Evolutionary conservation across 2,113 vertebrate species (phyloP), one percentile per base, ranked within the genome.

Genomic region (Chlorodrepanis virens): DNA sequence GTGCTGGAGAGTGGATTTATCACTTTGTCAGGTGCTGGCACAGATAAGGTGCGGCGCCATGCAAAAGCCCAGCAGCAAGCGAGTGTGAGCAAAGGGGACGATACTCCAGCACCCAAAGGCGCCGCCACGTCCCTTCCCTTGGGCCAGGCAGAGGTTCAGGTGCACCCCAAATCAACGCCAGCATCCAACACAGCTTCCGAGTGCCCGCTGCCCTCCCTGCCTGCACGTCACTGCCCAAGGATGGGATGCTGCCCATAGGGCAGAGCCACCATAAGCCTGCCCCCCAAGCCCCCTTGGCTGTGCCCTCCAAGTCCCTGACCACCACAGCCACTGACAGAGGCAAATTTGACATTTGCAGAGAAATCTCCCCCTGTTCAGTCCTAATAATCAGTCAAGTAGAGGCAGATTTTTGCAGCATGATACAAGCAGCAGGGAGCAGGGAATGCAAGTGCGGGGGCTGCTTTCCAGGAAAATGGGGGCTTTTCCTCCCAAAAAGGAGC

Each of bases 401-500:
- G 20, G 21, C 14, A 0, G 95, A 95, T 95, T 96, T 97, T 95
- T 96, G 82, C 94, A 96, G 90, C 91, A 82, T 94, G 96, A 97
- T 54, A 69, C 91, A 92, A 92, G 67, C 83, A 70, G 44, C 60
- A 1, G 44, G 64, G 75, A 94, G 61, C 37, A 22, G 96, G 31
- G 90, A 96, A 94, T 35, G 84, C 54, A 42, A 76, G 29, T 4
- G 4, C 3, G 11, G 85, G 79, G 95, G 91, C 79, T 83, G 86
- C 69, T 75, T 96, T 95, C 77, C 83, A 89, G 92, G 40, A 86
- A 95, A 89, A 18, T 31, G 47, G 53, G 92, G 86, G 47, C 9
- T 90, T 87, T 77, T 77, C 52, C 54, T 61, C 53, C 68, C 18
- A 8, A 5, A 8, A 8, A 23, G 8, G 23, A 93, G 29, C n/a